A percentile compares a stretch with the other conserved stretches of the same genome.
These are phyloP conservation scores for Oligia fasciuncula DNA, from an alignment of 2,888 invertebrate species.

Conservation along the genomic window DNA sequence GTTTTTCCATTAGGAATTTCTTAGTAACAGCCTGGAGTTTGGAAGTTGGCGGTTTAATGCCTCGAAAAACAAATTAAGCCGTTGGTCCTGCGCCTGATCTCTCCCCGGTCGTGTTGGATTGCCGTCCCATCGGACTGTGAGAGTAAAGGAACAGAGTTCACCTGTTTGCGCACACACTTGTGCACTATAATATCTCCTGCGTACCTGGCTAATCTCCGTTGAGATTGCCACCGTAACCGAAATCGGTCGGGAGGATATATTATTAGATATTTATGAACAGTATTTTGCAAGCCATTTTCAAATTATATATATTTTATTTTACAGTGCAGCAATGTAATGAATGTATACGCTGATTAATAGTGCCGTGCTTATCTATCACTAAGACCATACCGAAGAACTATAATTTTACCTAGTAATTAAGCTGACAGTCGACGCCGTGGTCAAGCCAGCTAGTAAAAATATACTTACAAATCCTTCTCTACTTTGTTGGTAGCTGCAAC, in stretches of 20 bases:
- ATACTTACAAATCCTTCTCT: slow-evolving; percentile 77
- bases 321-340: background rate
- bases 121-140: no score
- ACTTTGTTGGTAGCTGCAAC: slow-evolving; percentile 75
- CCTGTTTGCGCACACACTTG: no score
- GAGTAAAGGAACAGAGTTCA: no score
- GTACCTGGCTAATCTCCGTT: no score
- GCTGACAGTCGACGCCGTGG: background rate
- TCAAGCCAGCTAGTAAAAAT: background rate
- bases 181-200: no score
- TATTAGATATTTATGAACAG: background rate
- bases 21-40: no score
- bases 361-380: background rate
- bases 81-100: no score
- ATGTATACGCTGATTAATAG: background rate
- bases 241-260: background rate
- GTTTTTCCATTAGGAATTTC: no score
- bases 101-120: no score
- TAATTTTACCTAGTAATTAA: background rate
- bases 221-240: no score
- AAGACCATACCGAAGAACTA: background rate
- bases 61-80: no score
- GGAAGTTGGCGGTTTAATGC: no score
- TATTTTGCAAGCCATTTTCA: background rate
- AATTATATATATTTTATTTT: background rate